Evolutionary conservation across 2,113 vertebrate species (phyloP).

Genomic region (Melanerpes aurifrons): DNA sequence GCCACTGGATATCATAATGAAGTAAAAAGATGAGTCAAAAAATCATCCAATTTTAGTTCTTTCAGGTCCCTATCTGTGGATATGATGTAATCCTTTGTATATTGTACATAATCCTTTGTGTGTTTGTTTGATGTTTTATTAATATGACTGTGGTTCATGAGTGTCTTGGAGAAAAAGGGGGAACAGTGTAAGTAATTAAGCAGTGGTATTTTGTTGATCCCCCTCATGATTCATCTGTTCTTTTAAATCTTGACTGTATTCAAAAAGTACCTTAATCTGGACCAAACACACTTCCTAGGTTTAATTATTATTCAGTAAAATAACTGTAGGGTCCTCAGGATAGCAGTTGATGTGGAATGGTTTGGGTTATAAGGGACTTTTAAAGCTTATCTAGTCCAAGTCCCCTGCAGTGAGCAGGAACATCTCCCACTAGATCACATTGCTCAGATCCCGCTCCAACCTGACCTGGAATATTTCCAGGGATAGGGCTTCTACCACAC

Average conservation of each 20-base stretch:
- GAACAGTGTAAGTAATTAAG: not conserved
- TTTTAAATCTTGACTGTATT: not conserved
- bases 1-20: not conserved
- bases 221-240: not conserved
- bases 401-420: too few species aligned
- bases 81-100: not conserved
- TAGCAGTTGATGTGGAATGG: not conserved
- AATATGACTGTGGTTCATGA: not conserved
- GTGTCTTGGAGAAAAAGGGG: not conserved
- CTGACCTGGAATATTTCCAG: too few species aligned
- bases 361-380: too few species aligned
- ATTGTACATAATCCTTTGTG: not conserved
- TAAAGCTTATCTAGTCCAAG: too few species aligned
- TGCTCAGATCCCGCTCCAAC: too few species aligned
- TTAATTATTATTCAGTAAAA: not conserved
- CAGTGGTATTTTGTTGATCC: not conserved
- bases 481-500: too few species aligned
- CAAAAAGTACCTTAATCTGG: not conserved
- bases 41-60: not conserved
- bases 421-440: too few species aligned
- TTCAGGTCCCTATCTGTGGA: not conserved
- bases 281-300: not conserved
- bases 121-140: not conserved
- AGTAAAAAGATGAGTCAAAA: not conserved
- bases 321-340: not conserved